Base-by-base conservation (phyloP, 2,888 invertebrate genomes). In the Incurvaria masculella region DNA sequence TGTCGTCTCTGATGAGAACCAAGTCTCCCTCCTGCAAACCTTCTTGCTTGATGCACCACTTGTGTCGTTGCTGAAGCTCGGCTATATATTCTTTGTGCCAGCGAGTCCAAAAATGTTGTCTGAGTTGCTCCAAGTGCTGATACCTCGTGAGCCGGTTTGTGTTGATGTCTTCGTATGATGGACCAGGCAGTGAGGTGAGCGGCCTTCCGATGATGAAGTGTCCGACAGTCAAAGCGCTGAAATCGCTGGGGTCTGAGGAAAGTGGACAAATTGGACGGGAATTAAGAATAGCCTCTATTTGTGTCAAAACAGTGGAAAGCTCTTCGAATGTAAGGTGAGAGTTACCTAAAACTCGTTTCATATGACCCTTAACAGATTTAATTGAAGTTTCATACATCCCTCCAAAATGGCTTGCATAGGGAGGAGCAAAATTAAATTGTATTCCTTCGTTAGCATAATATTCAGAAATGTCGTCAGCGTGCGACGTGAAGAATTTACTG, bases 141-240 rank as follows among this genome's bases (percentile, higher is more conserved):
- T 47, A 47, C 10, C 47, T 42, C 5, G 18, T 21, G 6, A 40
- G 40, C 2, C 46, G 14, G 6, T 3, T 21, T 6, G n/a, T 8
- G 4, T 5, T 3, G 14, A 38, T 20, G n/a, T 45, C 45, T 4
- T 2, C 6, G 4, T 19, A 16, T 20, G 18, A 5, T 2, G 16
- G 33, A 14, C 3, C 2, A 19, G 23, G 19, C 4, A 38, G 38
- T 5, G 45, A 17, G 10, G 46, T 49, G 21, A 55, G 40, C 8
- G 53, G 16, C 6, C 40, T 41, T 42, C 53, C 61, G 38, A 59
- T 49, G n/a, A 65, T 51, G 50, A 63, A 61, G 44, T 64, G 63
- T 1, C 53, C 62, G 11, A 62, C 63, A 1, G 58, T 63, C 3
- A 64, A 51, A 2, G 59, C 58, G 3, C n/a, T 8, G 2, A 54